Evolutionary conservation across 2,888 invertebrate genomes (phyloP).

Genomic region (Ophion costatus): DNA sequence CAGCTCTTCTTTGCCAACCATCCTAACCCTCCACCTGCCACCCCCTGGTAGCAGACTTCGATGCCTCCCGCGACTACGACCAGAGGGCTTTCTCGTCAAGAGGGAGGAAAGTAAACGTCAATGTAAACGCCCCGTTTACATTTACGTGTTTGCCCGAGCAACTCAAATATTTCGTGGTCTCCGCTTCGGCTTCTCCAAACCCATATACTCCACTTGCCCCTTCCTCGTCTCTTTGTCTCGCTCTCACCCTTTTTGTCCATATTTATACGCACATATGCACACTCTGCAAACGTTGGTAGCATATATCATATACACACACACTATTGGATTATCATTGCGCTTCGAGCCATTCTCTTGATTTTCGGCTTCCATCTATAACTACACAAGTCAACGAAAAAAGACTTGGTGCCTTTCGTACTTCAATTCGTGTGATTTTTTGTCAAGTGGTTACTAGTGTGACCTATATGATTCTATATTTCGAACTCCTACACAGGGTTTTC

Average conservation of each 20-base stretch:
- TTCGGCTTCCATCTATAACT: too few relatives aligned
- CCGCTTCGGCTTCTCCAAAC: conserved; percentile 68
- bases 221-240: conserved; percentile 37
- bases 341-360: too few relatives aligned
- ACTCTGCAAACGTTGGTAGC: neutral
- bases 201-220: conserved; percentile 32
- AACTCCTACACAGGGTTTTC: too few relatives aligned
- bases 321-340: too few relatives aligned
- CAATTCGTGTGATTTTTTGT: too few relatives aligned
- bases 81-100: conserved; percentile 70
- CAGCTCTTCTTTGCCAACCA: conserved; percentile 29
- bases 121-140: conserved; percentile 82
- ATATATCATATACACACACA: neutral
- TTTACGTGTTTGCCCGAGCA: conserved; percentile 82
- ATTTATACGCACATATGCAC: neutral
- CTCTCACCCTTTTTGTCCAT: neutral
- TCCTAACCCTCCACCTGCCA: conserved; percentile 45
- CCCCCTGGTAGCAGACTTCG: conserved; percentile 45
- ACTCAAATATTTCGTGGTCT: conserved; percentile 83
- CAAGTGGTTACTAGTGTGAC: too few relatives aligned
- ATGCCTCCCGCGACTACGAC: conserved; percentile 58
- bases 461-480: too few relatives aligned
- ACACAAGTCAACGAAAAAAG: too few relatives aligned
- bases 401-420: too few relatives aligned
- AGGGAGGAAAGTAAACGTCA: conserved; percentile 82